Evolutionary conservation across 2,797 vertebrate genomes (phyloP).

Genomic region (Poeciliopsis infans): DNA sequence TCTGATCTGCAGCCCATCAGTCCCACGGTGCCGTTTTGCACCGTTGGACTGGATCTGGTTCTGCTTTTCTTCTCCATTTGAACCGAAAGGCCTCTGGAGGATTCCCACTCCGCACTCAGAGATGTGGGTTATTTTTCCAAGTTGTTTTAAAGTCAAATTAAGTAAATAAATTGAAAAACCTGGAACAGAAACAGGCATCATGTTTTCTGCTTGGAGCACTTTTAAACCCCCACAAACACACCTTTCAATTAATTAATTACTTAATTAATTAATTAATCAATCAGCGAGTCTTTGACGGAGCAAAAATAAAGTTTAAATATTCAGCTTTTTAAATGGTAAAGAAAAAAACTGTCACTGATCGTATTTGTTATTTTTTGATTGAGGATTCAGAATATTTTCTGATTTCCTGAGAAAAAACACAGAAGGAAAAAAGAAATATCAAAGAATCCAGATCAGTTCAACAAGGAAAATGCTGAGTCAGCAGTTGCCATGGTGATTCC

Average conservation of each 20-base stretch:
- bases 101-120: constrained; percentile 1
- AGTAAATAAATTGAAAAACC: not conserved
- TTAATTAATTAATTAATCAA: not conserved
- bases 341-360: not conserved
- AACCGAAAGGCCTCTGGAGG: constrained; percentile 11
- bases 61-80: constrained; percentile 17
- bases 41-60: constrained; percentile 14
- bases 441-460: too few species aligned
- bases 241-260: not conserved
- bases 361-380: not conserved
- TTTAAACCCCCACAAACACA: not conserved
- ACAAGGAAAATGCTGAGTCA: too few species aligned
- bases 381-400: not conserved
- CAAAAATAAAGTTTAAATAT: not conserved
- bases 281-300: not conserved
- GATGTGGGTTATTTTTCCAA: not conserved
- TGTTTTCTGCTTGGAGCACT: not conserved
- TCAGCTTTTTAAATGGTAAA: not conserved
- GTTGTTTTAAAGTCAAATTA: not conserved
- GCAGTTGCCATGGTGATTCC: too few species aligned
- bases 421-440: too few species aligned
- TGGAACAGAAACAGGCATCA: not conserved
- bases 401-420: too few species aligned
- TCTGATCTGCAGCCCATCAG: constrained; percentile 37
- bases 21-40: constrained; percentile 27